A percentile compares a stretch with the other conserved stretches of the same genome.
phyloP scores from a whole-genome alignment of 2,888 invertebrate species.

The Platyscelio sp. region DNA sequence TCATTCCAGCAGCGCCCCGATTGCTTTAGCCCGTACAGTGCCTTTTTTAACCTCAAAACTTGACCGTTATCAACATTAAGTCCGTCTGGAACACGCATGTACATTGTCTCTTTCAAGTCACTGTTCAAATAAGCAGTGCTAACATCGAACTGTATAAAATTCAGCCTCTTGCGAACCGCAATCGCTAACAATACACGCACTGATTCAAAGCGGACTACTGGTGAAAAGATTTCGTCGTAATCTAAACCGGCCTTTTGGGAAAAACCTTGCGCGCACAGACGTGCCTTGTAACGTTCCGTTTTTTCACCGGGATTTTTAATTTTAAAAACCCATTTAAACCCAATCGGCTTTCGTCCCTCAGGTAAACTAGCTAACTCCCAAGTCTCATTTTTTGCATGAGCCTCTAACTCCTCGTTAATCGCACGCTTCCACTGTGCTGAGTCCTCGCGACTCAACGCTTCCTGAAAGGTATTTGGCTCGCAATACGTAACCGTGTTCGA shows the following conservation, averaged over 20 bases:
- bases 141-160: conserved; percentile 21
- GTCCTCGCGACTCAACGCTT: conserved; percentile 39
- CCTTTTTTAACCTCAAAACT: conserved; percentile 46
- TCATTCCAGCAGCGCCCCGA: conserved; percentile 52
- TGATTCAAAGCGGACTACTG: conserved; percentile 46
- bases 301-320: conserved; percentile 21
- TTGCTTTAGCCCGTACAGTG: conserved; percentile 62
- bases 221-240: conserved; percentile 48
- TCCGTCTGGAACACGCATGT: conserved; percentile 55
- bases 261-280: conserved; percentile 58
- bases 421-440: conserved; percentile 44
- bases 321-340: conserved; percentile 46
- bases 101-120: conserved; percentile 40
- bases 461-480: conserved; percentile 37
- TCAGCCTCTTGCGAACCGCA: conserved; percentile 23
- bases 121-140: conserved; percentile 29
- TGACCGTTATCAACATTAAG: not conserved
- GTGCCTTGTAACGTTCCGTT: conserved; percentile 27
- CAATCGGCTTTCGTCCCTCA: conserved; percentile 11
- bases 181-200: conserved; percentile 39
- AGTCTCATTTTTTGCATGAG: conserved; percentile 61
- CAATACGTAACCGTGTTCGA: not conserved
- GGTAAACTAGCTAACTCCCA: conserved; percentile 32
- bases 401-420: conserved; percentile 58
- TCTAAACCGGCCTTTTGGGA: conserved; percentile 33